phyloP scores from a whole-genome alignment of 2,888 invertebrate genomes.

The Teinopalpus imperialis region DNA sequence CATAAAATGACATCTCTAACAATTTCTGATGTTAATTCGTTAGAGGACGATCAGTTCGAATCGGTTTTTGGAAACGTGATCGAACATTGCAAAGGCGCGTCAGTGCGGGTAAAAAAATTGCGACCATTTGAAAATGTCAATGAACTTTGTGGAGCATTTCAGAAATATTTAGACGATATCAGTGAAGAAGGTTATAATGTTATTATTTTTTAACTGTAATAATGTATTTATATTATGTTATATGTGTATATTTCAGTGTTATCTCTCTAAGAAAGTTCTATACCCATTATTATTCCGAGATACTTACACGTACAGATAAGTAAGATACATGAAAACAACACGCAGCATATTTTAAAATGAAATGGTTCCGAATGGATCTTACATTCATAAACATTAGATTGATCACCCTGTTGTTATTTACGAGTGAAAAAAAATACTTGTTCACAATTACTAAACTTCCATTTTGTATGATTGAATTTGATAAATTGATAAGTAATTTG shows the following conservation, averaged over 20 bases:
- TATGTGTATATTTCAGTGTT: background rate
- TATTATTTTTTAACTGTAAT: slow-evolving; percentile 3
- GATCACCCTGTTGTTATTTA: no score
- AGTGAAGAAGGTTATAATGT: slow-evolving; percentile 61
- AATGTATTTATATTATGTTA: background rate
- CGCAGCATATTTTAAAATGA: no score
- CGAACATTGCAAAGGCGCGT: slow-evolving; percentile 81
- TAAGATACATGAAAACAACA: no score
- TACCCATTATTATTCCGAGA: no score
- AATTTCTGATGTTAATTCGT: slow-evolving; percentile 78
- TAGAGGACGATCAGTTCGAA: slow-evolving; percentile 77
- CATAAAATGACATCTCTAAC: slow-evolving; percentile 37
- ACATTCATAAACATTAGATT: no score
- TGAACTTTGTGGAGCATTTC: slow-evolving; percentile 75
- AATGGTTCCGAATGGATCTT: no score
- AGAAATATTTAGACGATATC: slow-evolving; percentile 79
- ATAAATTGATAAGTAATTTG: no score
- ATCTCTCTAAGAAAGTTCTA: background rate
- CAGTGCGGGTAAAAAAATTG: slow-evolving; percentile 63
- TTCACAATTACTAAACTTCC: no score
- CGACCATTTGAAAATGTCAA: slow-evolving; percentile 76
- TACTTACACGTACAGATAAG: no score
- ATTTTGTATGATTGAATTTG: no score
- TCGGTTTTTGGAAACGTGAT: slow-evolving; percentile 84
- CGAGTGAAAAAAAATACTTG: no score